Conservation (phyloP, 2,113 vertebrate genomes). For the Empidonax alnorum region DNA sequence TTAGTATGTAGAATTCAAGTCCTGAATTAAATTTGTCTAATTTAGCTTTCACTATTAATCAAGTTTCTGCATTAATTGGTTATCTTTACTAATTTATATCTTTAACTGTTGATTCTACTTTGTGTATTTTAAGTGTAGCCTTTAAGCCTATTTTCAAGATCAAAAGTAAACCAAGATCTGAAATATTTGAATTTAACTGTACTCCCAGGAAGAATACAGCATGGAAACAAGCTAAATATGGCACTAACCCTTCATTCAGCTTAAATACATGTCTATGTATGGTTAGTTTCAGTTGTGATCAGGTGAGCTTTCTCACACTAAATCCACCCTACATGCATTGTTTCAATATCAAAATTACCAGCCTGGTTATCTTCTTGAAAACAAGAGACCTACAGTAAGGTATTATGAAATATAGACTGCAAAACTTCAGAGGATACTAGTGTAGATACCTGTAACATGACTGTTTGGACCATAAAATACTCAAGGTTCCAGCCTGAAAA, state of each 20-base stretch:
- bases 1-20: neutral
- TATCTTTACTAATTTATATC: neutral
- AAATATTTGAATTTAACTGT: neutral
- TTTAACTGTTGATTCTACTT: neutral
- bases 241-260: neutral
- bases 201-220: neutral
- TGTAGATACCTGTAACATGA: neutral
- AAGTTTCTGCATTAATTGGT: neutral
- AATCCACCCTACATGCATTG: neutral
- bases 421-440: neutral
- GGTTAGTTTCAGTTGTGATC: neutral
- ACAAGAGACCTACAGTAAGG: neutral
- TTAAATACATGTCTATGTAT: neutral
- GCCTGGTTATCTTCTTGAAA: neutral
- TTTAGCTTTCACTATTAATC: neutral
- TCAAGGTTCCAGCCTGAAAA: neutral
- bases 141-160: neutral
- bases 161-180: neutral
- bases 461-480: neutral
- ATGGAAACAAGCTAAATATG: neutral
- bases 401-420: neutral
- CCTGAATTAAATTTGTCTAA: neutral
- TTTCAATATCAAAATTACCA: neutral
- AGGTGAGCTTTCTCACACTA: neutral
- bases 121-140: neutral